Evolutionary conservation across 2,113 vertebrate species (phyloP).

Genomic region (Ondatra zibethicus): DNA sequence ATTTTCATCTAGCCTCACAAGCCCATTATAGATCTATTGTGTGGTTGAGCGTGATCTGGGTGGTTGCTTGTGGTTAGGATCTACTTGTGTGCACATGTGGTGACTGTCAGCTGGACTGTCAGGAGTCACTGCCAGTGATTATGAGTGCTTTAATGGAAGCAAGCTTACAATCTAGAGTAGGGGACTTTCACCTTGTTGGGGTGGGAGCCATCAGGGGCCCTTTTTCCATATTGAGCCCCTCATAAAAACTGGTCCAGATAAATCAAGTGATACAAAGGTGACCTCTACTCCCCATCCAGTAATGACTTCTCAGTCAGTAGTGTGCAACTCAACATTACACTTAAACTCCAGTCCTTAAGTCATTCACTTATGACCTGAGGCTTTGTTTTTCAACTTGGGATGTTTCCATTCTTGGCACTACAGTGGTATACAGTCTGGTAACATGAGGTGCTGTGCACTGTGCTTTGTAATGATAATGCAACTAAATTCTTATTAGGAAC

Average conservation of each 20-base stretch:
- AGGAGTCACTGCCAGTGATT: conserved; percentile 53
- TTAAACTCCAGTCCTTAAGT: background rate
- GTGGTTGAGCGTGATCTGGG: background rate
- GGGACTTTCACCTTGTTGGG: conserved; percentile 25
- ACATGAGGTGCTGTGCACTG: background rate
- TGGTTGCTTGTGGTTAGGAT: background rate
- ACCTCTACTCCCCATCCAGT: accelerated
- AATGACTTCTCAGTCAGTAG: background rate
- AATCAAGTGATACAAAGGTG: background rate
- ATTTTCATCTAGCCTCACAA: background rate
- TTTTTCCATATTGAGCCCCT: background rate
- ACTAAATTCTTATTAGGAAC: background rate
- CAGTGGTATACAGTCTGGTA: background rate
- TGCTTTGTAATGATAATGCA: conserved; percentile 3
- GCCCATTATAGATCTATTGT: background rate
- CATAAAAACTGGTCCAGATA: background rate
- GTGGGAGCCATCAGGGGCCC: background rate
- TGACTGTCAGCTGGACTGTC: conserved; percentile 70
- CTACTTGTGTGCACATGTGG: conserved; percentile 48
- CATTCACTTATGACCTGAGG: background rate
- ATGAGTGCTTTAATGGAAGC: conserved; percentile 55
- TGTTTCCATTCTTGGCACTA: conserved; percentile 33
- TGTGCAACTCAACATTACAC: background rate
- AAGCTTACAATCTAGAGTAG: conserved; percentile 65
- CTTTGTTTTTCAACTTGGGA: conserved; percentile 46